Conservation (phyloP, 2,888 invertebrate species). For the Macrophya annulata region DNA sequence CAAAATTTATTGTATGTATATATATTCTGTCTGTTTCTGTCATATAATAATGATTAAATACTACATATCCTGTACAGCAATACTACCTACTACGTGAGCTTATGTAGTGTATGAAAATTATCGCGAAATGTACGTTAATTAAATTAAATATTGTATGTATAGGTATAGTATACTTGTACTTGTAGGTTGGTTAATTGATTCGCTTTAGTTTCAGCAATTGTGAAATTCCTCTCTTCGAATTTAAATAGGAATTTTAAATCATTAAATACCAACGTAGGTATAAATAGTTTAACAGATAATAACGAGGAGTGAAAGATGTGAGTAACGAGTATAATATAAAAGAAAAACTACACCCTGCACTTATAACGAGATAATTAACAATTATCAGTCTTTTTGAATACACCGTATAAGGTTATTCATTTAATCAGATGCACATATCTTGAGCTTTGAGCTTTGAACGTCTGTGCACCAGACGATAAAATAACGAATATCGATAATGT, state of each 20-base stretch:
- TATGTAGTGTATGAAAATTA: neutral
- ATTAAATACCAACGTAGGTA: neutral
- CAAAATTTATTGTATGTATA: neutral
- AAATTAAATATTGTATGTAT: neutral
- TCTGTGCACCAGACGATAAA: neutral
- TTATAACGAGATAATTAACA: neutral
- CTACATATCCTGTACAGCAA: neutral
- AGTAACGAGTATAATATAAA: neutral
- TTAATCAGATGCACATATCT: neutral
- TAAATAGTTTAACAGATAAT: neutral
- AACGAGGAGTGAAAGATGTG: neutral
- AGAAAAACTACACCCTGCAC: neutral
- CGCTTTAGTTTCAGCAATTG: neutral
- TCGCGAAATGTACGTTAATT: neutral
- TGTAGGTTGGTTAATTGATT: neutral
- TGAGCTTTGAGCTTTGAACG: neutral
- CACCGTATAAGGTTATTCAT: neutral
- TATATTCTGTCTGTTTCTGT: neutral
- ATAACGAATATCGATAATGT: slow-evolving; percentile 12
- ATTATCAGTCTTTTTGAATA: neutral
- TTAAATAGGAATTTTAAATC: neutral
- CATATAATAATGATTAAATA: neutral
- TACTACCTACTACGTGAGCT: too few species aligned
- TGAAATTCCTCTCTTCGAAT: neutral
- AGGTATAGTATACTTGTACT: neutral